Evolutionary conservation across 2,113 vertebrate genomes (phyloP), one percentile per base, ranked within the genome.

Genomic region (Tylochromis polylepis): DNA sequence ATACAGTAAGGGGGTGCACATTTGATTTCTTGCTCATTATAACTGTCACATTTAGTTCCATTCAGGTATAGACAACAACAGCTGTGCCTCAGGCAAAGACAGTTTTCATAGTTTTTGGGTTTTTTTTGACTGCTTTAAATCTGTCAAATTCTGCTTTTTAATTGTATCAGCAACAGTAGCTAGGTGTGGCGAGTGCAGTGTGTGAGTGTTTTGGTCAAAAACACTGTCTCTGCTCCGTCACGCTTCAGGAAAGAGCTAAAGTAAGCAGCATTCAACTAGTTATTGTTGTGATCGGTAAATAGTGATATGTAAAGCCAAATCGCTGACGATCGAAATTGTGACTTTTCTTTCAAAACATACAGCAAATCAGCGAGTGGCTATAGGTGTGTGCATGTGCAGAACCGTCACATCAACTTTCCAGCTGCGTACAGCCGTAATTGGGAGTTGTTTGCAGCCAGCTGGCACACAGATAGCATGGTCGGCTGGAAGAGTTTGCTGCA

Each of bases 401-500:
- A 27, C 22, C 11, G 4, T 70, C 56, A 51, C 31, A 57, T 89
- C 70, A 70, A 34, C 84, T 16, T 7, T 80, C 62, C 72, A 79
- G 88, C 83, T 62, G 58, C 58, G 70, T 81, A 58, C 84, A 90
- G 88, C 93, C 90, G 93, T 92, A 91, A 92, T 89, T 90, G 89
- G 91, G 83, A 85, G 87, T 72, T 81, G 84, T 87, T 83, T 82
- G 38, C 87, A 70, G 86, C 92, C 88, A 86, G 91, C 83, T 94
- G 92, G 91, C 81, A 31, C 79, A 49, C 67, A 49, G 41, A 86
- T 11, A 86, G 83, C 31, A 7, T 34, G 85, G 79, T 62, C 20
- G 20, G 60, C 70, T 88, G 18, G 46, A 55, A 58, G 81, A 85
- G 79, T 83, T 85, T 88, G 83, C 88, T 91, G 82, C 72, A 82